Base-by-base conservation (phyloP, 1,140 invertebrate genomes). In the Orchestia grillus region DNA sequence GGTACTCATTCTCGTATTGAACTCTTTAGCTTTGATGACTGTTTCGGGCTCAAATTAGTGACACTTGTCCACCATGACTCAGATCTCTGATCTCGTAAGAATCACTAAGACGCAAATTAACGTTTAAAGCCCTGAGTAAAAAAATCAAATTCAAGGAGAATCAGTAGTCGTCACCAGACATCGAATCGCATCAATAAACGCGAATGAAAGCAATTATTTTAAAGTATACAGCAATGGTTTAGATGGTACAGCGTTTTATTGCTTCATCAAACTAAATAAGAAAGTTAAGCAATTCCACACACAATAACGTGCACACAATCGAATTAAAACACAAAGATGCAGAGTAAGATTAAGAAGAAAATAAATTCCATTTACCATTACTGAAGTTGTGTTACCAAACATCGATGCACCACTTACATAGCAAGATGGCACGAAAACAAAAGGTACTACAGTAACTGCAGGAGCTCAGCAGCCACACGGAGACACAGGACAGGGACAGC, bases 401-500 rank as follows among this genome's bases (percentile, higher is more conserved):
- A 77, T 23, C 3, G 11, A 77, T 15, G 62, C 62, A 19, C 28
- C 11, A 36, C 62, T 77, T 19, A 77, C 1, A 77, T 36, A 77
- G 15, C 62, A n/a, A n/a, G n/a, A 36, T 77, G 28, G 62, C 62
- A 23, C 3, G 36, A 77, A 36, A 15, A 77, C 62, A 53, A 6
- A 53, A 53, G 62, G 36, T 36, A 77, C 62, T 90, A 90, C n/a
- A 90, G 88, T 36, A 90, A 41, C 88, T 90, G 88, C 28, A 90
- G 41, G 88, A 90, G 88, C 36, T 90, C 88, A 42, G 88, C 88
- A 42, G 28, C 88, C 88, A 90, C n/a, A 90, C 11, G 42, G 88
- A 90, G 88, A 90, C 88, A 90, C 4, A 90, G 43, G 88, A 90
- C 88, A 41, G 88, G 88, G 88, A 90, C 88, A 90, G 88, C 88